phyloP scores from a whole-genome alignment of 2,797 vertebrate species.

The Semotilus atromaculatus region DNA sequence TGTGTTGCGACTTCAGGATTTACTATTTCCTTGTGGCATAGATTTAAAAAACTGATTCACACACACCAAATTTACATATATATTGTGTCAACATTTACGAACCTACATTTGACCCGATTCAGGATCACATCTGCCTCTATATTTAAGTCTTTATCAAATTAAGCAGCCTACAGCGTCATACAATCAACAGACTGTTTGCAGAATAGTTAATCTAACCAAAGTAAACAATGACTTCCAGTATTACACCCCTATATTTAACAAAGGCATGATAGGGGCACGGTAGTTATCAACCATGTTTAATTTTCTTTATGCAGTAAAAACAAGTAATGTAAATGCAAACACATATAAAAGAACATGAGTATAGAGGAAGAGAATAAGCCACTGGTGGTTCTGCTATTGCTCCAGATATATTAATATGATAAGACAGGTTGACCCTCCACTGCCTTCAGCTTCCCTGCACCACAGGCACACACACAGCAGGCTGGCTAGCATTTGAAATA shows the following conservation, averaged over 20 bases:
- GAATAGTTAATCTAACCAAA: not conserved
- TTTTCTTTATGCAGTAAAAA: slow-evolving; percentile 9
- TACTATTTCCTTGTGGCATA: not conserved
- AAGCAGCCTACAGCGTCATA: not conserved
- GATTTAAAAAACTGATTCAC: not conserved
- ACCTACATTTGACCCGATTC: not conserved
- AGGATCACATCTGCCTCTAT: not conserved
- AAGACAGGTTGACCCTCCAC: slow-evolving; percentile 41
- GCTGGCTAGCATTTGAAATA: slow-evolving; percentile 28
- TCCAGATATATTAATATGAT: slow-evolving; percentile 45
- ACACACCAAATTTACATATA: slow-evolving; percentile 57
- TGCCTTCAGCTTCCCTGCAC: slow-evolving; percentile 4
- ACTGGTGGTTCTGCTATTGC: slow-evolving; percentile 13
- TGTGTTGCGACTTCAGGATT: not conserved
- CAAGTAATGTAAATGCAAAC: not conserved
- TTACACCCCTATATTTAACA: not conserved
- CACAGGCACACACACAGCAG: not conserved
- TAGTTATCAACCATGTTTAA: not conserved
- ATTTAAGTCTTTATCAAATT: slow-evolving; percentile 6
- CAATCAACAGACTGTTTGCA: not conserved
- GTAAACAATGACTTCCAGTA: slow-evolving; percentile 3
- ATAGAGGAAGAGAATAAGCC: not conserved
- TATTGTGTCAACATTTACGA: not conserved
- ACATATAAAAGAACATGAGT: not conserved
- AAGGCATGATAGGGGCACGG: not conserved